Percentiles rank a stretch among this genome's conserved stretches.
Evolutionary conservation across 2,113 vertebrate genomes (phyloP).

Genomic region (Sprattus sprattus): DNA sequence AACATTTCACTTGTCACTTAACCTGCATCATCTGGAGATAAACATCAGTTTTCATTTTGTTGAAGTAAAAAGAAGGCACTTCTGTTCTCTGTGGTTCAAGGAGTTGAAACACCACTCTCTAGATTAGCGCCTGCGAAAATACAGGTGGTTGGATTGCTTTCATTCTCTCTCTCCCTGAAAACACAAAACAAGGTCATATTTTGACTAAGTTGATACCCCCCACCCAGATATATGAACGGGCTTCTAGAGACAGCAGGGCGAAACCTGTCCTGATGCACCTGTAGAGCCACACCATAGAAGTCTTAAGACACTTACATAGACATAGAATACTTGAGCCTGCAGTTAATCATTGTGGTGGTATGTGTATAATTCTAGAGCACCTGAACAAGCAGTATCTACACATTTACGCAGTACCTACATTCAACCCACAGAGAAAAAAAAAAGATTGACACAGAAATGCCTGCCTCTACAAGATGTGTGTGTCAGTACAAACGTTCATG

Average conservation of each 20-base stretch:
- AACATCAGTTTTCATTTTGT: not conserved
- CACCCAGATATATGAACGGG: constrained; percentile 27
- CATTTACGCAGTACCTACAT: not conserved
- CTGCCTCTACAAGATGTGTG: not conserved
- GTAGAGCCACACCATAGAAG: not conserved
- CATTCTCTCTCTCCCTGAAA: not conserved
- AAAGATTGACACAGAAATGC: not conserved
- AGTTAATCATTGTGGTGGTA: not conserved
- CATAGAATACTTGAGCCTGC: not conserved
- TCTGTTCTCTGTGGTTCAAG: constrained; percentile 5
- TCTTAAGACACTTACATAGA: not conserved
- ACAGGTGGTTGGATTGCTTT: constrained; percentile 24
- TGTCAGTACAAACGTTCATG: not conserved
- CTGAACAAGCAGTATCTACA: not conserved
- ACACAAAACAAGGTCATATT: constrained; percentile 48
- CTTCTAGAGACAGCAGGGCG: not conserved
- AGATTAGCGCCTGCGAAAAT: constrained; percentile 44
- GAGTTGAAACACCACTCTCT: constrained; percentile 30
- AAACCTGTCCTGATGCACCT: constrained; percentile 20
- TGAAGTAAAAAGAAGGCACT: not conserved
- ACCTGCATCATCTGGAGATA: constrained; percentile 26
- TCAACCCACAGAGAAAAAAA: not conserved
- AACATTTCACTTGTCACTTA: constrained; percentile 41
- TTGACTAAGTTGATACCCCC: constrained; percentile 50
- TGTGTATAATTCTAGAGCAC: not conserved